Percentiles rank a stretch among this genome's conserved stretches.
Conservation (phyloP, 2,113 vertebrate species). For the Sphyrna mokarran region DNA sequence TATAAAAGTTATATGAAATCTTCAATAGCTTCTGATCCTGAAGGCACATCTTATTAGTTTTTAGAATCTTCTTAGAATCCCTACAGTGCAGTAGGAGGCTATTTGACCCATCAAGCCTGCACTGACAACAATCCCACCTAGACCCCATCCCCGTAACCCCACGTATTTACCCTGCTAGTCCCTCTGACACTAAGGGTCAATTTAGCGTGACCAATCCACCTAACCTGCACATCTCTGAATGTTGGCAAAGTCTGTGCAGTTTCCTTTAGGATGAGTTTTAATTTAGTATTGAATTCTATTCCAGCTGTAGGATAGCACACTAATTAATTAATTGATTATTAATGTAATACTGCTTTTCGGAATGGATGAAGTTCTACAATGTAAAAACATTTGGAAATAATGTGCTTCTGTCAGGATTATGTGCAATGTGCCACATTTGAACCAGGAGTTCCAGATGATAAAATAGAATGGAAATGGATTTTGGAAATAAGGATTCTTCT, state of each 20-base stretch:
- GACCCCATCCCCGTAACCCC: too few relatives aligned
- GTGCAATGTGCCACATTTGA: neutral
- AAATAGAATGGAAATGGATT: conserved; percentile 12
- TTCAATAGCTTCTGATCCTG: neutral
- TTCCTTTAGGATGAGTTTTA: neutral
- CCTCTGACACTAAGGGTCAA: too few relatives aligned
- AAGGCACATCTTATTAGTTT: neutral
- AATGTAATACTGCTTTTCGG: neutral
- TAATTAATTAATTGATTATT: neutral
- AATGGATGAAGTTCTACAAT: neutral
- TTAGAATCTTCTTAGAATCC: too few relatives aligned
- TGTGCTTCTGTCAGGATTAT: neutral
- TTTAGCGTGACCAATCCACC: too few relatives aligned
- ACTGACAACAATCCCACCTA: too few relatives aligned
- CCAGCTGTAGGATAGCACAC: neutral
- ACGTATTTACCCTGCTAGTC: too few relatives aligned
- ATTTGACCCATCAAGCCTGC: too few relatives aligned
- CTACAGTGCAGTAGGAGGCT: too few relatives aligned
- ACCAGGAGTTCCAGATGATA: neutral
- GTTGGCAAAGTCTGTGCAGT: neutral
- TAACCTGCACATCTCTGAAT: too few relatives aligned
- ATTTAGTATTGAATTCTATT: neutral
- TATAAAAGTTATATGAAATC: neutral
- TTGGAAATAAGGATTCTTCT: neutral
- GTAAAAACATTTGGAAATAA: neutral